Conservation (phyloP, 1,140 invertebrate genomes). For the Drosophila dunni region DNA sequence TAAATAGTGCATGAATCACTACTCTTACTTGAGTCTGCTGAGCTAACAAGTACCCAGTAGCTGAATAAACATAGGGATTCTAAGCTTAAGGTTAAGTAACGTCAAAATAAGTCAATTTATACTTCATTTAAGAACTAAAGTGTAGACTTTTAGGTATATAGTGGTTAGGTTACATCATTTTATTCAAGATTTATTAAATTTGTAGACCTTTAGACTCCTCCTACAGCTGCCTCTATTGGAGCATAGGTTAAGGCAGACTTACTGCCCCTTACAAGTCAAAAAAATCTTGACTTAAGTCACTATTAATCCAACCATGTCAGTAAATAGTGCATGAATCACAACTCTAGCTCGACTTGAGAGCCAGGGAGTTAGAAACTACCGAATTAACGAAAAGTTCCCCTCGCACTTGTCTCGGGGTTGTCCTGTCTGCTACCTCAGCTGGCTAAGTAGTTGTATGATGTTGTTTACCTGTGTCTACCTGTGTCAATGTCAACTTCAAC, state of each 20-base stretch:
- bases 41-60: too few relatives aligned
- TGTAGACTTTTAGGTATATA: too few relatives aligned
- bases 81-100: too few relatives aligned
- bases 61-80: too few relatives aligned
- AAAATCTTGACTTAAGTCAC: neutral
- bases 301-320: neutral
- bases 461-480: conserved; percentile 45
- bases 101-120: too few relatives aligned
- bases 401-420: conserved; percentile 2
- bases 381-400: neutral
- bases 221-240: too few relatives aligned
- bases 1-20: neutral
- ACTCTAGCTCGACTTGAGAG: neutral
- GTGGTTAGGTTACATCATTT: too few relatives aligned
- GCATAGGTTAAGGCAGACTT: too few relatives aligned
- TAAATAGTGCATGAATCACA: neutral
- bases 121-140: too few relatives aligned
- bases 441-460: conserved; percentile 35
- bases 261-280: neutral
- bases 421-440: conserved; percentile 45
- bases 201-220: too few relatives aligned
- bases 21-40: neutral
- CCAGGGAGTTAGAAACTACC: too few relatives aligned
- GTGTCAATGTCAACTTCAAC: conserved; percentile 77
- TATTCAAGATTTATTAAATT: too few relatives aligned